Conservation (phyloP, 2,888 invertebrate genomes). For the Dromius quadrimaculatus region DNA sequence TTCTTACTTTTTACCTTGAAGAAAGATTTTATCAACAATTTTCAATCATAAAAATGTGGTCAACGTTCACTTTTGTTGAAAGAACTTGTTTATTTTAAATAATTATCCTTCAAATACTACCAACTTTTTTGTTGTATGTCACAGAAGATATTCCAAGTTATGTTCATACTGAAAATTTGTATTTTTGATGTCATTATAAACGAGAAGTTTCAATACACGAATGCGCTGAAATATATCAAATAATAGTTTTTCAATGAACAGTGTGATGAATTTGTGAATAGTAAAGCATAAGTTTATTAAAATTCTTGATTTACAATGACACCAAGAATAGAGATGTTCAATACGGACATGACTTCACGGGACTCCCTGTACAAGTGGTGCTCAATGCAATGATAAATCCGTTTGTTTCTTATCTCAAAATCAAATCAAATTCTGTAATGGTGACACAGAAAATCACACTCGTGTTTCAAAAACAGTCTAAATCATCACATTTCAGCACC, state of each 20-base stretch:
- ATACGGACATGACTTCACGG: no score
- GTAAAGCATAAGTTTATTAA: no score
- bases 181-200: no score
- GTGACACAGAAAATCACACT: conserved; percentile 22
- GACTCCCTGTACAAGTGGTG: conserved; percentile 5
- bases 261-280: no score
- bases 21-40: conserved; percentile 35
- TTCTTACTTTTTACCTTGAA: neutral
- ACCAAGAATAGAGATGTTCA: neutral
- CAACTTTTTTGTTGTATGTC: conserved; percentile 4
- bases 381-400: conserved; percentile 27
- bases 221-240: no score
- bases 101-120: conserved; percentile 1
- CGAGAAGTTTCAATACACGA: no score
- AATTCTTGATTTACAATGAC: neutral
- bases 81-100: neutral
- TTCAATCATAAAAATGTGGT: conserved; percentile 48
- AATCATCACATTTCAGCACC: conserved; percentile 28
- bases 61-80: conserved; percentile 40
- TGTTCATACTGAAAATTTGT: neutral
- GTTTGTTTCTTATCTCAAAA: conserved; percentile 4
- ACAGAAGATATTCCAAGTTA: neutral
- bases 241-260: no score
- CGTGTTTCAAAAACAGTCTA: conserved; percentile 21
- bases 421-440: conserved; percentile 8